Percentiles rank a stretch among this genome's conserved stretches.
Evolutionary conservation across 2,113 vertebrate species (phyloP).

Genomic region (Oplegnathus fasciatus): DNA sequence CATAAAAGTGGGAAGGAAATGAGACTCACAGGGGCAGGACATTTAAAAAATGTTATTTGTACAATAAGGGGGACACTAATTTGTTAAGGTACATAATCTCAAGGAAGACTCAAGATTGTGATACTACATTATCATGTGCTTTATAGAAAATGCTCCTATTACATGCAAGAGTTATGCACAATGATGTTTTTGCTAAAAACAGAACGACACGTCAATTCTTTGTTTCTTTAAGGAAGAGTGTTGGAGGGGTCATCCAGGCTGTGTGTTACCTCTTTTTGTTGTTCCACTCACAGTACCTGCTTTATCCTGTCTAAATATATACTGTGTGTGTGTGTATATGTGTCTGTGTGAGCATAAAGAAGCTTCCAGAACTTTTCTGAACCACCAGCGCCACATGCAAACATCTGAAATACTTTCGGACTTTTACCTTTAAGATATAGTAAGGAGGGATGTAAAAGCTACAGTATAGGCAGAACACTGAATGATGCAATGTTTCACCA

Average conservation of each 20-base stretch:
- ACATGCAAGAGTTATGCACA: background rate
- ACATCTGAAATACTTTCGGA: background rate
- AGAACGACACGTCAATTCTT: background rate
- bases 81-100: background rate
- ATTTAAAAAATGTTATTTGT: background rate
- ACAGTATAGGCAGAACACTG: too few species aligned
- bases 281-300: background rate
- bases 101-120: background rate
- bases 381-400: background rate
- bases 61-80: background rate
- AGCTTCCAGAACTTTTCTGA: constrained; percentile 15
- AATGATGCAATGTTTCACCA: constrained; percentile 49
- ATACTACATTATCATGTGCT: background rate
- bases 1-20: background rate
- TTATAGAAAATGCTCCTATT: background rate
- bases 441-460: background rate
- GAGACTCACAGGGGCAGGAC: background rate
- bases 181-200: background rate
- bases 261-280: background rate
- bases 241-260: background rate
- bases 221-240: constrained; percentile 6
- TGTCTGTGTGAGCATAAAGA: constrained; percentile 8
- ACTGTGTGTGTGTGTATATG: background rate
- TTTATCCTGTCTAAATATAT: background rate
- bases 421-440: background rate